These are phyloP conservation scores for Perizoma flavofasciatum DNA, from an alignment of 2,888 invertebrate genomes.

Conservation along the genomic window DNA sequence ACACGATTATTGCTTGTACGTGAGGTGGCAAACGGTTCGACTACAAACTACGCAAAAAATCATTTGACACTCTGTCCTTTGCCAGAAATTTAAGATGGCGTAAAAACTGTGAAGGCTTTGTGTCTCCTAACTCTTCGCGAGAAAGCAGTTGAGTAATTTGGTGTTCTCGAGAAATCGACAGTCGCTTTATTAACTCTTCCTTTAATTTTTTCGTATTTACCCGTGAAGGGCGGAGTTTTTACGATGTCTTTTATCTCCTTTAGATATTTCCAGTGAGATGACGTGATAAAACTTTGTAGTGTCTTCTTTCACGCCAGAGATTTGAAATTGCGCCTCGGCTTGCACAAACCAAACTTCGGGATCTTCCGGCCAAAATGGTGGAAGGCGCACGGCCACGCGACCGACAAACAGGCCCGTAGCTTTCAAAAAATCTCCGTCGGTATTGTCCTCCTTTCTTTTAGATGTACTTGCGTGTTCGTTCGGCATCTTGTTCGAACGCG, in stretches of 20 bases:
- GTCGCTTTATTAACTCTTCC: constrained; percentile 28
- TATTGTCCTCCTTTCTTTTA: not conserved
- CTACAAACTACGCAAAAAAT: constrained; percentile 8
- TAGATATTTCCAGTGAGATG: constrained; percentile 29
- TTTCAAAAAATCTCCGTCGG: not conserved
- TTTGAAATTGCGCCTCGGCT: constrained; percentile 36
- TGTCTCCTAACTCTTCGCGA: constrained; percentile 32
- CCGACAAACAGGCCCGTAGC: not conserved
- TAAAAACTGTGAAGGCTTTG: constrained; percentile 34
- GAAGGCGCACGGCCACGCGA: constrained; percentile 17
- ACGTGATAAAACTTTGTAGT: constrained; percentile 36
- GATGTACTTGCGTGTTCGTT: not conserved
- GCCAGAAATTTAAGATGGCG: constrained; percentile 25
- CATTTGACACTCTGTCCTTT: not conserved
- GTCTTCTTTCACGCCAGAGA: constrained; percentile 32
- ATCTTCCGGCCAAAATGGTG: constrained; percentile 39
- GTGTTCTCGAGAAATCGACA: constrained; percentile 31
- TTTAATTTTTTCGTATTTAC: constrained; percentile 31
- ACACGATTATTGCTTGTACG: not conserved
- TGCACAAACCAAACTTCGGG: constrained; percentile 36
- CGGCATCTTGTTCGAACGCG: not conserved
- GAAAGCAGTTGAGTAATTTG: constrained; percentile 29
- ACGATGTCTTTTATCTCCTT: constrained; percentile 38
- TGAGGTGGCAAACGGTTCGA: constrained; percentile 1
- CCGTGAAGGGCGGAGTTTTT: constrained; percentile 23